Evolutionary conservation across 2,797 vertebrate species (phyloP).

Genomic region (Rhinophrynus dorsalis): DNA sequence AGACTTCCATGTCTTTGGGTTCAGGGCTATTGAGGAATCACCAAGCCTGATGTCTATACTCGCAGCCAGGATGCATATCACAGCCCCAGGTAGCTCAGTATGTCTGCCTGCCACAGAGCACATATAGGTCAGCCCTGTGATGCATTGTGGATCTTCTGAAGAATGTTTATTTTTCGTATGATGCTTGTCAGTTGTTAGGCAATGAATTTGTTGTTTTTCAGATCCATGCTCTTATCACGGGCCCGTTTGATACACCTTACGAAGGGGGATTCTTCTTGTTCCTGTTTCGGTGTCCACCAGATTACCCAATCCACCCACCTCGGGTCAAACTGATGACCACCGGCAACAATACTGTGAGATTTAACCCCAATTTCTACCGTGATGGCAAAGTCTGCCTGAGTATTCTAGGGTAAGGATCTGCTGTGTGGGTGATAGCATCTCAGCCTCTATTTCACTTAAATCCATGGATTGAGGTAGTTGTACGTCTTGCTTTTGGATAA

Average conservation of each 20-base stretch:
- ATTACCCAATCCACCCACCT: slow-evolving; percentile 97
- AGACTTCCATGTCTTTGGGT: no score
- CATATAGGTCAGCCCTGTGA: no score
- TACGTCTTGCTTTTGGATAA: no score
- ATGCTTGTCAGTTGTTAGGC: background rate
- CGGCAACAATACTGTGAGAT: slow-evolving; percentile 95
- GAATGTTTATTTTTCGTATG: background rate
- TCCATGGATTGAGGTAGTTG: background rate
- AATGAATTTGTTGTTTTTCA: slow-evolving; percentile 70
- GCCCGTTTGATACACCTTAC: slow-evolving; percentile 96
- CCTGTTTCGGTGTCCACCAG: slow-evolving; percentile 96
- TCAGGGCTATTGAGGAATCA: no score
- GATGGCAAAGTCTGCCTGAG: slow-evolving; percentile 98
- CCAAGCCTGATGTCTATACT: no score
- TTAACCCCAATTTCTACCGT: slow-evolving; percentile 99
- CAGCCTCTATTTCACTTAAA: background rate
- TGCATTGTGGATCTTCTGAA: background rate
- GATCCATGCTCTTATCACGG: slow-evolving; percentile 97
- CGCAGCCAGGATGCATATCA: no score
- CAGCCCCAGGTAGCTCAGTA: no score
- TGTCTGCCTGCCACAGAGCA: no score
- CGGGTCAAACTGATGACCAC: slow-evolving; percentile 97
- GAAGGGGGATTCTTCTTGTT: slow-evolving; percentile 98
- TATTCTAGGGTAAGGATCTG: slow-evolving; percentile 87
- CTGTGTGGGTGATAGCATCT: background rate